Percentiles rank a stretch among this genome's conserved stretches.
These are phyloP conservation scores for Saccostrea glomerata DNA, from an alignment of 1,140 invertebrate species.

Conservation along the genomic window DNA sequence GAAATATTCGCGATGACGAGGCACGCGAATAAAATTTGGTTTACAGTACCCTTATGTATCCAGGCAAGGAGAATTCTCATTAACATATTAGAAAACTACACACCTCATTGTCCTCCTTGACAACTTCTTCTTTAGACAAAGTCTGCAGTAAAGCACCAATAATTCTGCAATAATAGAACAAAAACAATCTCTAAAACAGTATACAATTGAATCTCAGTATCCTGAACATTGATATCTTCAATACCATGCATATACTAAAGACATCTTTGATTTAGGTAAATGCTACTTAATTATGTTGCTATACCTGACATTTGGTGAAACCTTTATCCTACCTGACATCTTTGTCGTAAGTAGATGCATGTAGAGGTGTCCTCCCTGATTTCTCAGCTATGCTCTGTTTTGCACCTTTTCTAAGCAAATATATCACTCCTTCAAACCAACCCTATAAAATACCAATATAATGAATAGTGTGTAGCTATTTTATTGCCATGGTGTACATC, in stretches of 20 bases:
- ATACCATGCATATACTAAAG: no score
- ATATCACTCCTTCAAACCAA: conserved; percentile 73
- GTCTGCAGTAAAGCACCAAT: conserved; percentile 62
- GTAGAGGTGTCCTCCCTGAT: conserved; percentile 67
- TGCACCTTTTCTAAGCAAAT: conserved; percentile 71
- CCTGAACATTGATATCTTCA: no score
- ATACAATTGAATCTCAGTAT: no score
- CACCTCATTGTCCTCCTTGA: conserved; percentile 62
- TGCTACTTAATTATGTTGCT: neutral
- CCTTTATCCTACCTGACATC: conserved; percentile 62
- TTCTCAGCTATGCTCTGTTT: conserved; percentile 71
- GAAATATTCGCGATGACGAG: no score
- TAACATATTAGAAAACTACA: neutral
- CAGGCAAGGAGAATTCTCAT: neutral
- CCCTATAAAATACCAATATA: conserved; percentile 58
- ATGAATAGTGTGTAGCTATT: conserved; percentile 62
- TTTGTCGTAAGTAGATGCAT: conserved; percentile 71
- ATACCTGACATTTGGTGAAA: neutral
- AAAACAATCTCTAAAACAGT: neutral
- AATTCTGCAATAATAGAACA: conserved; percentile 57
- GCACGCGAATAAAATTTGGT: no score
- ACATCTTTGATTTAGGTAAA: no score
- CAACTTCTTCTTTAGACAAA: conserved; percentile 59
- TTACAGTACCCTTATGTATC: no score
- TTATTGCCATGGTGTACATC: neutral